Percentiles rank a stretch among this genome's conserved stretches.
phyloP scores from a whole-genome alignment of 2,888 invertebrate genomes.

The Melitaea athalia region DNA sequence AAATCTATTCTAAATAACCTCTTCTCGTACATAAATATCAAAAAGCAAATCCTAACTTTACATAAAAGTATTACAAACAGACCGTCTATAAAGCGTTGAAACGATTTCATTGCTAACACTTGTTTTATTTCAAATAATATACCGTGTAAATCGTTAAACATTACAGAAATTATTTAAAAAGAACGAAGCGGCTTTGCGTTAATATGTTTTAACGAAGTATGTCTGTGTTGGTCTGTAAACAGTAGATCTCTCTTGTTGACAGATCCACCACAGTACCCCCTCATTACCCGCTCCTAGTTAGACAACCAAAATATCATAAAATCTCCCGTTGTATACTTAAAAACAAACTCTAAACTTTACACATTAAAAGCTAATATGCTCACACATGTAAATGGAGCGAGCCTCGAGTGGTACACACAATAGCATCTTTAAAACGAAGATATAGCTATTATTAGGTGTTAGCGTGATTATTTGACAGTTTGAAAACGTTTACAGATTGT shows the following conservation, averaged over 20 bases:
- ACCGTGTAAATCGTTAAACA: slow-evolving; percentile 35
- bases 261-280: slow-evolving; percentile 67
- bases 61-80: slow-evolving; percentile 36
- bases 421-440: slow-evolving; percentile 73
- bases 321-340: slow-evolving; percentile 42
- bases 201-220: slow-evolving; percentile 61
- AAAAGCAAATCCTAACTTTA: slow-evolving; percentile 31
- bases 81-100: slow-evolving; percentile 32
- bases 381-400: slow-evolving; percentile 39
- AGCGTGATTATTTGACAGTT: slow-evolving; percentile 80
- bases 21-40: background rate
- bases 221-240: slow-evolving; percentile 63
- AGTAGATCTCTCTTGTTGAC: slow-evolving; percentile 65
- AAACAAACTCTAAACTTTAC: slow-evolving; percentile 47
- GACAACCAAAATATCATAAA: slow-evolving; percentile 68
- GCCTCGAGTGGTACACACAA: slow-evolving; percentile 63
- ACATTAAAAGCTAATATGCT: slow-evolving; percentile 39
- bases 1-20: background rate
- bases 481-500: slow-evolving; percentile 80
- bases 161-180: slow-evolving; percentile 42
- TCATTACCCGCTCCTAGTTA: slow-evolving; percentile 71
- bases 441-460: slow-evolving; percentile 80
- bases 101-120: slow-evolving; percentile 36
- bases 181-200: slow-evolving; percentile 49
- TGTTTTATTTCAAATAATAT: slow-evolving; percentile 41